Evolutionary conservation across 2,113 vertebrate species (phyloP).

Genomic region (Cebidichthys violaceus): DNA sequence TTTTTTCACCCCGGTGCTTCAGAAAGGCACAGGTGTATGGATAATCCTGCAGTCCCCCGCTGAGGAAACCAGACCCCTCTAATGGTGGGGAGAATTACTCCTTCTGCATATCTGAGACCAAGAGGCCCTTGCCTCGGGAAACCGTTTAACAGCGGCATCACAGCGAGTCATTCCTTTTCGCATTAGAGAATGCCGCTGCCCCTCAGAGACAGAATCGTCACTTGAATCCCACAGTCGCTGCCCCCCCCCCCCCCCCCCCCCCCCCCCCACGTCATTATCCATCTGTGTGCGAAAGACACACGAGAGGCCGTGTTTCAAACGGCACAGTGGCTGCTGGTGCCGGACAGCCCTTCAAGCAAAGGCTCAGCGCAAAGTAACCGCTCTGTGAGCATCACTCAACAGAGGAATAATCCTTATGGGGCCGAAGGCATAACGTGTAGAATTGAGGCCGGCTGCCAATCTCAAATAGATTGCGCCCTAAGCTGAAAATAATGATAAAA

Average conservation of each 20-base stretch:
- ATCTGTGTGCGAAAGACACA: constrained; percentile 48
- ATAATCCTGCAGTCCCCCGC: constrained; percentile 55
- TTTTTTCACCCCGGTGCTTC: constrained; percentile 27
- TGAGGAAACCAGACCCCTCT: constrained; percentile 40
- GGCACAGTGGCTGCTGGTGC: constrained; percentile 32
- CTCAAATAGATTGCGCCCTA: constrained; percentile 59
- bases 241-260: constrained; percentile 32
- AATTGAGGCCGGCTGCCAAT: constrained; percentile 60
- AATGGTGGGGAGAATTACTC: constrained; percentile 27
- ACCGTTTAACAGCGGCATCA: constrained; percentile 36
- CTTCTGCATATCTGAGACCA: constrained; percentile 35
- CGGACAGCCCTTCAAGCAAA: constrained; percentile 30
- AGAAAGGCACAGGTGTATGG: constrained; percentile 59
- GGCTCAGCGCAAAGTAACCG: constrained; percentile 33
- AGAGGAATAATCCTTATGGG: constrained; percentile 63
- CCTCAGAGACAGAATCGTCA: constrained; percentile 46
- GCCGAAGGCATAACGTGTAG: constrained; percentile 53
- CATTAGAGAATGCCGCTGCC: constrained; percentile 26
- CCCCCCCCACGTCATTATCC: constrained; percentile 50
- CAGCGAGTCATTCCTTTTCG: constrained; percentile 20
- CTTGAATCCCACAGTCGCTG: constrained; percentile 49
- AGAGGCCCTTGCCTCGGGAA: constrained; percentile 31
- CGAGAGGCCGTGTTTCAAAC: constrained; percentile 41
- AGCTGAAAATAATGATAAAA: constrained; percentile 64
- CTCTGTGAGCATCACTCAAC: constrained; percentile 30